Evolutionary conservation across 53 echinoderm and acorn worm species (phyloP), one percentile per base, ranked within the genome.

Genomic region (Stichopus horrens): DNA sequence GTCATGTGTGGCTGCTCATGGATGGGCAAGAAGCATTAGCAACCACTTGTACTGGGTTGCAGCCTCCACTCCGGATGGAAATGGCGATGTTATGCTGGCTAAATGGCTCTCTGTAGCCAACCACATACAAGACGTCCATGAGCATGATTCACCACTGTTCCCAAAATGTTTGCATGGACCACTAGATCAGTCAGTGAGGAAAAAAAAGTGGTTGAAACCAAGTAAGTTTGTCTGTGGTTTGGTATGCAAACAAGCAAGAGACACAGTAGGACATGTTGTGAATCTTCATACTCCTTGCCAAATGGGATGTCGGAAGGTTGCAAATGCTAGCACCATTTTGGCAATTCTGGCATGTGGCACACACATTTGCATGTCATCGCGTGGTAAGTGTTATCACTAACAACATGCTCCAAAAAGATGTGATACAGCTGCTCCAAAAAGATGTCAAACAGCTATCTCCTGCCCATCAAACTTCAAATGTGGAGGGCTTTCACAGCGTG

Each of bases 401-500:
- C 67, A 88, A 76, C 2, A 58, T 67, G 5, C 73, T 89, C 16
- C n/a, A 88, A 22, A 91, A 86, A 19, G 93, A 91, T 23, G 54
- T 93, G 9, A 91, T 78, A 74, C 65, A 89, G 66, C 58, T 60
- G 6, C 75, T 89, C 9, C 22, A 88, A 52, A 91, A 81, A n/a
- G 93, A 91, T 20, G 52, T 91, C 8, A 91, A 79, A 63, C 68
- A 89, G 57, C 54, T 93, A 87, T 93, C 93, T 5, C 93, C 91
- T 8, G 20, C n/a, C 5, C 22, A 89, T 7, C 91, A 93, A 52
- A 93, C 93, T 1, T 89, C 89, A 23, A 73, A 57, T 21, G 87
- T 93, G 75, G 91, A 93, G 57, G 77, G 79, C 0, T 93, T 93
- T 21, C 91, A 93, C 67, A 87, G 89, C 55, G 88, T 93, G n/a